phyloP scores from a whole-genome alignment of 1,140 invertebrate genomes.

The Daktulosphaira vitifoliae region DNA sequence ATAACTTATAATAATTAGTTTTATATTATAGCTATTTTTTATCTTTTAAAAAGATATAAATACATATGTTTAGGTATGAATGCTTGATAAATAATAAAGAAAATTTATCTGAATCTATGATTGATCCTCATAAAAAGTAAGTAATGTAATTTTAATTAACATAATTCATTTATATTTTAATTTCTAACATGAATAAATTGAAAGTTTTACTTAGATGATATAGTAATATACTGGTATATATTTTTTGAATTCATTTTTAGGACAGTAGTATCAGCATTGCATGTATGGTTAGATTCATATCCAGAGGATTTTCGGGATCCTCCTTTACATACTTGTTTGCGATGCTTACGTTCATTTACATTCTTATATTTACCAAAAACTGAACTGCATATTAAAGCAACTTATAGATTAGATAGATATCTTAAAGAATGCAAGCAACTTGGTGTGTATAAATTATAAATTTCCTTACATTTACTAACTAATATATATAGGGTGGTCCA shows the following conservation, averaged over 20 bases:
- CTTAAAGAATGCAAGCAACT: constrained; percentile 46
- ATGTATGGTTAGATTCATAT: constrained; percentile 95
- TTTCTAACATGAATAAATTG: background rate
- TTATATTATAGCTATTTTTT: no score
- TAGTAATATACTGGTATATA: background rate
- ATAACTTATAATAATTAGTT: background rate
- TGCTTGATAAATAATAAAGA: constrained; percentile 42
- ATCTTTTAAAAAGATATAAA: no score
- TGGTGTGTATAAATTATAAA: constrained; percentile 41
- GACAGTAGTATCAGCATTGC: constrained; percentile 76
- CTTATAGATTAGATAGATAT: constrained; percentile 53
- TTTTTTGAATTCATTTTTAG: constrained; percentile 45
- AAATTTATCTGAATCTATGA: constrained; percentile 42
- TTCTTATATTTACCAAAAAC: constrained; percentile 67
- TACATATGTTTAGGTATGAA: no score
- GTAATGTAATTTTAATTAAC: constrained; percentile 38
- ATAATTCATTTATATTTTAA: background rate
- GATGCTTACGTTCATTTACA: constrained; percentile 74
- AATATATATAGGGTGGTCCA: no score
- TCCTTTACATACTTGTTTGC: constrained; percentile 71
- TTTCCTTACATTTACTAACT: background rate
- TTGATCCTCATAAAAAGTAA: constrained; percentile 65
- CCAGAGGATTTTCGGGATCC: constrained; percentile 90
- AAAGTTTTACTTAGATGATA: background rate
- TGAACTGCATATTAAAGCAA: constrained; percentile 69